phyloP scores from a whole-genome alignment of 2,797 vertebrate genomes.

The Galaxias olidus region DNA sequence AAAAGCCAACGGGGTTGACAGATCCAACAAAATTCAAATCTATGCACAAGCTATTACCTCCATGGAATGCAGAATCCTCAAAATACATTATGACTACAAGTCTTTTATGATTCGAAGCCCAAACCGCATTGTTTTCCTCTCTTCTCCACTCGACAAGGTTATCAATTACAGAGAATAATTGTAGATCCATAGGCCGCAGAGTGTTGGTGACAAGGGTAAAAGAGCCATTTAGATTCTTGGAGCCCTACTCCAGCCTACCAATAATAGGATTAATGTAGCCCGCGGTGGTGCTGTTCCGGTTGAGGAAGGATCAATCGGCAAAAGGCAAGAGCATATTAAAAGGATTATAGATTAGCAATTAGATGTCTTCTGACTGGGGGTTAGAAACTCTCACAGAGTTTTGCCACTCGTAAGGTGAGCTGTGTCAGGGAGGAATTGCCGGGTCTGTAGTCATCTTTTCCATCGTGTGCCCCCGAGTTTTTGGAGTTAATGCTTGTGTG shows the following conservation, averaged over 20 bases:
- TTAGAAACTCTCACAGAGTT: slow-evolving; percentile 73
- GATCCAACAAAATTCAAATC: not conserved
- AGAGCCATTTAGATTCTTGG: slow-evolving; percentile 70
- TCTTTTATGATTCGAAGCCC: not conserved
- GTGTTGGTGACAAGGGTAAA: slow-evolving; percentile 58
- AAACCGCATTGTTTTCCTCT: slow-evolving; percentile 15
- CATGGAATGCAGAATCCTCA: not conserved
- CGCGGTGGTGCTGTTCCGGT: slow-evolving; percentile 80
- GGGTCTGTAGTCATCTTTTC: too few relatives aligned
- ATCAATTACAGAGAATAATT: slow-evolving; percentile 67
- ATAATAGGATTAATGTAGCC: slow-evolving; percentile 94
- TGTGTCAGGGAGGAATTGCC: slow-evolving; percentile 39
- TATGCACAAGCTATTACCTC: too few relatives aligned
- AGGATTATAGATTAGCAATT: slow-evolving; percentile 98
- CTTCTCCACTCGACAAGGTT: slow-evolving; percentile 55
- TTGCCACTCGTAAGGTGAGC: slow-evolving; percentile 76
- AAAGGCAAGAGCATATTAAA: slow-evolving; percentile 88
- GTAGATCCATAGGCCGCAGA: slow-evolving; percentile 32
- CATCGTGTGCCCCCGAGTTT: too few relatives aligned
- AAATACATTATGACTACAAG: not conserved
- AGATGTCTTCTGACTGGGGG: slow-evolving; percentile 87
- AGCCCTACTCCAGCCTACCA: slow-evolving; percentile 77
- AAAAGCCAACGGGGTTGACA: slow-evolving; percentile 7
- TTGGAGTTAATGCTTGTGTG: too few relatives aligned
- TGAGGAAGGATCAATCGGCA: slow-evolving; percentile 92